Evolutionary conservation across 1,140 invertebrate species (phyloP).

Genomic region (Eriosoma lanigerum): DNA sequence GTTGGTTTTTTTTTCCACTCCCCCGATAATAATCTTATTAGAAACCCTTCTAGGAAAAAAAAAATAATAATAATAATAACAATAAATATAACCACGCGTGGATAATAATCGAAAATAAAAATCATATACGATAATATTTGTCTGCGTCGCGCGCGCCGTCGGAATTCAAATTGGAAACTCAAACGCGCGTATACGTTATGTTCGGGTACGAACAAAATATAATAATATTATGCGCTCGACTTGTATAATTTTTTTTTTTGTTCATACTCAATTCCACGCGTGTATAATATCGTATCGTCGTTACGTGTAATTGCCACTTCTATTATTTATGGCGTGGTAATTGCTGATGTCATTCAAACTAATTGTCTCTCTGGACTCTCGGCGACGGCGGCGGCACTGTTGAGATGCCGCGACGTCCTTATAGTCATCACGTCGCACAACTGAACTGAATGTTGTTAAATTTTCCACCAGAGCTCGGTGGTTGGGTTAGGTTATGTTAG

Average conservation of each 20-base stretch:
- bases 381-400: too few species aligned
- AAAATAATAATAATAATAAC: not conserved
- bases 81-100: not conserved
- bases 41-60: constrained; percentile 38
- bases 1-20: too few species aligned
- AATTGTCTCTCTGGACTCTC: constrained; percentile 27
- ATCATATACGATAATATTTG: not conserved
- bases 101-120: constrained; percentile 43
- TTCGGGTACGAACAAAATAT: too few species aligned
- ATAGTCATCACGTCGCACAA: too few species aligned
- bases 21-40: constrained; percentile 41
- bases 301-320: constrained; percentile 43
- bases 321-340: constrained; percentile 28
- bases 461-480: too few species aligned
- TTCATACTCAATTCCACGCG: not conserved
- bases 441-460: too few species aligned
- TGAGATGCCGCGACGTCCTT: too few species aligned
- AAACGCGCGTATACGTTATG: not conserved
- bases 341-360: constrained; percentile 50
- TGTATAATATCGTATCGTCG: not conserved
- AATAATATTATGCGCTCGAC: not conserved
- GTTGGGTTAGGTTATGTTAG: too few species aligned
- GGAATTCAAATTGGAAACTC: constrained; percentile 44
- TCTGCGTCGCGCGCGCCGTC: constrained; percentile 3
- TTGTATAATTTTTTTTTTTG: constrained; percentile 24